Evolutionary conservation across 2,888 invertebrate genomes (phyloP).

Genomic region (Callinectes sapidus): DNA sequence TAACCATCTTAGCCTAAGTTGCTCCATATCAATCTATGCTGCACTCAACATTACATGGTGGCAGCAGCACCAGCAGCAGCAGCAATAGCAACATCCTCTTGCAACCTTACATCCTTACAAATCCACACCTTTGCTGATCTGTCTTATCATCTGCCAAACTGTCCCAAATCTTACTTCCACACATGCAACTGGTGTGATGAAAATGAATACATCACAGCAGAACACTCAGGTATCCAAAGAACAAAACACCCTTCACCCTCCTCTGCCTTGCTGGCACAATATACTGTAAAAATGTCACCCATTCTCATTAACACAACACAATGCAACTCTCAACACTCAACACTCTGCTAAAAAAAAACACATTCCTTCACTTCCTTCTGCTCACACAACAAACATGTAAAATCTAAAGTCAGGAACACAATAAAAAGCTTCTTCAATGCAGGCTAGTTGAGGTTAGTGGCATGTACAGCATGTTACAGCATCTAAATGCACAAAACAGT

Average conservation of each 20-base stretch:
- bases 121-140: background rate
- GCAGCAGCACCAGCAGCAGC: too few relatives aligned
- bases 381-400: background rate
- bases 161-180: background rate
- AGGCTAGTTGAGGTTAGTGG: background rate
- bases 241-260: background rate
- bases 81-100: background rate
- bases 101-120: background rate
- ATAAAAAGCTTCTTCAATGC: background rate
- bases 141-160: background rate
- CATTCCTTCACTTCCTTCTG: conserved; percentile 14
- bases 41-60: background rate
- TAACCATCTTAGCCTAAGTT: background rate
- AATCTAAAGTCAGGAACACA: conserved; percentile 6
- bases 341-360: background rate
- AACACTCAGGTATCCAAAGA: background rate
- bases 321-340: background rate
- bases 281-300: background rate
- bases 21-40: background rate
- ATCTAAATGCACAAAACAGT: background rate
- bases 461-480: background rate
- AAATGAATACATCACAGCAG: background rate
- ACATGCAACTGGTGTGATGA: background rate
- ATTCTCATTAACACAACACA: background rate
- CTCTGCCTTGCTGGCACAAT: background rate